Percentiles rank a stretch among this genome's conserved stretches.
These are phyloP conservation scores for Copidosoma floridanum DNA, from an alignment of 1,140 invertebrate genomes.

Conservation along the genomic window DNA sequence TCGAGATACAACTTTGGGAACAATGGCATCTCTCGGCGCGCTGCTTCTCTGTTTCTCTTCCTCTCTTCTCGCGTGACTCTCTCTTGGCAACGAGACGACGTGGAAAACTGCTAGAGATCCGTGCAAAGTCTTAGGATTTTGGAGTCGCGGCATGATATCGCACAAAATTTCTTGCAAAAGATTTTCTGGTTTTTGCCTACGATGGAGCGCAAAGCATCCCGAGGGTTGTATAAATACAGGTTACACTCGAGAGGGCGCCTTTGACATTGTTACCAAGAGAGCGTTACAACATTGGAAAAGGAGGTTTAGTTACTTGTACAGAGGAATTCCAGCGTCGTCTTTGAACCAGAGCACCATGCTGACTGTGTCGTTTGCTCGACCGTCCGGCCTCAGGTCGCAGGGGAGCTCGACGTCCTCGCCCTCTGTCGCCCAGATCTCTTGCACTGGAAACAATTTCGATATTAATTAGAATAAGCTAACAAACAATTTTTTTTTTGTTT, in stretches of 20 bases:
- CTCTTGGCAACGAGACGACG: background rate
- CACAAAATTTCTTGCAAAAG: too few relatives aligned
- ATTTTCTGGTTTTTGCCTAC: too few relatives aligned
- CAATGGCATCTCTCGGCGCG: conserved; percentile 35
- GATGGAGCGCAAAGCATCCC: too few relatives aligned
- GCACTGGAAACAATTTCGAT: conserved; percentile 59
- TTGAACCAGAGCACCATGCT: conserved; percentile 84
- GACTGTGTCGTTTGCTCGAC: conserved; percentile 68
- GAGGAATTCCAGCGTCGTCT: conserved; percentile 74
- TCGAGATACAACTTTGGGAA: conserved; percentile 46
- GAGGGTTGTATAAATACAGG: too few relatives aligned
- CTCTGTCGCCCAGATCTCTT: conserved; percentile 70
- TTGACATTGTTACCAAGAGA: too few relatives aligned
- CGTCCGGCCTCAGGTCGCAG: conserved; percentile 76
- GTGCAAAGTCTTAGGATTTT: too few relatives aligned
- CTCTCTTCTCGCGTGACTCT: too few relatives aligned
- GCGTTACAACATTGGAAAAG: too few relatives aligned
- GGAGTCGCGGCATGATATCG: too few relatives aligned
- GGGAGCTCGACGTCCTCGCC: conserved; percentile 74
- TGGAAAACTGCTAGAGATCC: background rate
- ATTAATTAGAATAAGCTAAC: conserved; percentile 13
- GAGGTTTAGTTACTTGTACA: conserved; percentile 83
- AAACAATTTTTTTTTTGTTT: too few relatives aligned
- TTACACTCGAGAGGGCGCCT: too few relatives aligned
- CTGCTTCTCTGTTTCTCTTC: background rate